Evolutionary conservation across 2,797 vertebrate genomes (phyloP).

Genomic region (Anguilla anguilla): DNA sequence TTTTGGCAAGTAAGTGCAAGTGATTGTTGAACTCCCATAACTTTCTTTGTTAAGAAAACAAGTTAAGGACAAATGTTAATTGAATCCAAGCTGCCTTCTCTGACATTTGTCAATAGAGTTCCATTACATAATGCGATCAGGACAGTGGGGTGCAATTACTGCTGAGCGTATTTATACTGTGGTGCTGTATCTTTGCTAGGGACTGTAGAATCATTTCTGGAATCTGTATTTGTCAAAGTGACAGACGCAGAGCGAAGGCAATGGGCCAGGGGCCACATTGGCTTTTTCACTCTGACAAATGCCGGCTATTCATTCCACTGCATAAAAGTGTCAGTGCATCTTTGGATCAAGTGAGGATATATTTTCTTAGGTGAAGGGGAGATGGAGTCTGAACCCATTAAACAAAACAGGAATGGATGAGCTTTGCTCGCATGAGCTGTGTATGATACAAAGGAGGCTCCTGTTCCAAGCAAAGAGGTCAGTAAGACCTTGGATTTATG

Average conservation of each 20-base stretch:
- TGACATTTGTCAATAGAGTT: neutral
- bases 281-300: slow-evolving; percentile 30
- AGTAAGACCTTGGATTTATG: slow-evolving; percentile 11
- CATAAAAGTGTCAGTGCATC: slow-evolving; percentile 20
- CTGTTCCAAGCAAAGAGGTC: neutral
- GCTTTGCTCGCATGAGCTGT: neutral
- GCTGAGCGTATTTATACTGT: neutral
- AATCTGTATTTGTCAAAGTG: slow-evolving; percentile 16
- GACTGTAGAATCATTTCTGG: neutral
- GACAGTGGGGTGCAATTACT: neutral
- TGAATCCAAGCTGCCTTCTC: neutral
- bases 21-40: too few relatives aligned
- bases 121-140: neutral
- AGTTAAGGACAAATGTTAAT: neutral
- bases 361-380: slow-evolving; percentile 3
- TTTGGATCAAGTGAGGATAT: slow-evolving; percentile 19
- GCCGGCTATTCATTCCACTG: slow-evolving; percentile 16
- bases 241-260: slow-evolving; percentile 15
- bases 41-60: too few relatives aligned
- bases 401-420: neutral
- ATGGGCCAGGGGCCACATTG: neutral
- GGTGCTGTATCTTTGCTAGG: neutral
- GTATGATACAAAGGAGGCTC: neutral
- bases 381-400: neutral
- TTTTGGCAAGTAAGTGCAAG: too few relatives aligned